A percentile compares a stretch with the other conserved stretches of the same genome.
Conservation (phyloP, 2,113 vertebrate species). For the Rhodinocichla rosea region DNA sequence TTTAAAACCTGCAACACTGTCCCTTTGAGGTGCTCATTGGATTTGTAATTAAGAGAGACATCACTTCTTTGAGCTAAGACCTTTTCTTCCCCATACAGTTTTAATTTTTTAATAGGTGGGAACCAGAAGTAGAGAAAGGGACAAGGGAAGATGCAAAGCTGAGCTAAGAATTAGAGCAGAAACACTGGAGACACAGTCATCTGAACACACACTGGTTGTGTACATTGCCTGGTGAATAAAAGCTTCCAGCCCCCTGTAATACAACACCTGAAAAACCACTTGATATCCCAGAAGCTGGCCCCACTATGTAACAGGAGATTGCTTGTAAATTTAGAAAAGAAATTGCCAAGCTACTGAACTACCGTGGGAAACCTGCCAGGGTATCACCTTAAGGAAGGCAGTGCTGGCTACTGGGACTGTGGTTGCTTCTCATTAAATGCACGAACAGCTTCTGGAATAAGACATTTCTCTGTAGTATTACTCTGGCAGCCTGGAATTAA, state of each 20-base stretch:
- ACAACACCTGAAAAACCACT: constrained; percentile 61
- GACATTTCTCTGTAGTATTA: constrained; percentile 36
- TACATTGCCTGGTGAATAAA: constrained; percentile 31
- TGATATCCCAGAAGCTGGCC: constrained; percentile 55
- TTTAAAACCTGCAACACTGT: background rate
- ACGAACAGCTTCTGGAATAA: constrained; percentile 39
- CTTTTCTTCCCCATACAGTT: background rate
- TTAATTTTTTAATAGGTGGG: background rate
- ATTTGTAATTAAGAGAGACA: background rate
- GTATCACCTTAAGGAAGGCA: constrained; percentile 55
- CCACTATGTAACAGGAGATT: constrained; percentile 56
- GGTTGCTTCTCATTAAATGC: constrained; percentile 56
- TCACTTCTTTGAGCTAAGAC: background rate
- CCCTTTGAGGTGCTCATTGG: background rate
- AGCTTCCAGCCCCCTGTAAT: constrained; percentile 39
- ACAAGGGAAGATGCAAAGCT: background rate
- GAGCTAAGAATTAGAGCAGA: background rate
- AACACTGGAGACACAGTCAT: background rate
- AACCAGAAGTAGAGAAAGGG: background rate
- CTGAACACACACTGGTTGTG: background rate
- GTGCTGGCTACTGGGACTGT: constrained; percentile 33
- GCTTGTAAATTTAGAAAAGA: constrained; percentile 66
- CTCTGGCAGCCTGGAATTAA: constrained; percentile 15
- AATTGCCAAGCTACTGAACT: constrained; percentile 61
- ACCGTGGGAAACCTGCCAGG: constrained; percentile 58